Conservation (phyloP, 2,888 invertebrate genomes). For the Molanna angustata region DNA sequence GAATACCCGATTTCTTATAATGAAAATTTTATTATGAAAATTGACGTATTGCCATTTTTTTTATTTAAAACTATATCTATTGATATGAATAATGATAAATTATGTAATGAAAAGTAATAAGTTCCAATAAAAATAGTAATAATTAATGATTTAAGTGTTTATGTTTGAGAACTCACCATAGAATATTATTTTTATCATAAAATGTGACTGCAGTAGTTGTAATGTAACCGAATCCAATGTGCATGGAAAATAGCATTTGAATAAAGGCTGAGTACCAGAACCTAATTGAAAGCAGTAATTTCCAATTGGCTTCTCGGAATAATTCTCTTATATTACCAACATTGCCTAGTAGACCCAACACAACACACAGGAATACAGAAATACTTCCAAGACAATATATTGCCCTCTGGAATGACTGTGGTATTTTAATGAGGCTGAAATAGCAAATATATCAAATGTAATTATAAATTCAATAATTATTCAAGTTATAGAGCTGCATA, state of each 20-base stretch:
- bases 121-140: too few species aligned
- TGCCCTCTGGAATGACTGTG: conserved; percentile 50
- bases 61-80: too few species aligned
- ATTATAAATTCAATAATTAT: background rate
- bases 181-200: conserved; percentile 62
- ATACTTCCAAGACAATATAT: conserved; percentile 41
- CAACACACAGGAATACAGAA: conserved; percentile 43
- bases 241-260: conserved; percentile 63
- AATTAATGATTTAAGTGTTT: too few species aligned
- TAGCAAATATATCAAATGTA: background rate
- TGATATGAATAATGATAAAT: too few species aligned
- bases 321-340: conserved; percentile 33
- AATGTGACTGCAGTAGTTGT: conserved; percentile 62
- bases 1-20: too few species aligned
- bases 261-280: conserved; percentile 63
- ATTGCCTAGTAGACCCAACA: conserved; percentile 40
- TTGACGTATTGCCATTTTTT: too few species aligned
- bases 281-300: conserved; percentile 42
- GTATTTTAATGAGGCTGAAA: conserved; percentile 53
- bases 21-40: too few species aligned
- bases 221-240: conserved; percentile 62
- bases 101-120: too few species aligned
- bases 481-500: too few species aligned
- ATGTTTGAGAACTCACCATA: conserved; percentile 62
- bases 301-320: conserved; percentile 44